Evolutionary conservation across 2,888 invertebrate genomes (phyloP).

Genomic region (Andrena camellia): DNA sequence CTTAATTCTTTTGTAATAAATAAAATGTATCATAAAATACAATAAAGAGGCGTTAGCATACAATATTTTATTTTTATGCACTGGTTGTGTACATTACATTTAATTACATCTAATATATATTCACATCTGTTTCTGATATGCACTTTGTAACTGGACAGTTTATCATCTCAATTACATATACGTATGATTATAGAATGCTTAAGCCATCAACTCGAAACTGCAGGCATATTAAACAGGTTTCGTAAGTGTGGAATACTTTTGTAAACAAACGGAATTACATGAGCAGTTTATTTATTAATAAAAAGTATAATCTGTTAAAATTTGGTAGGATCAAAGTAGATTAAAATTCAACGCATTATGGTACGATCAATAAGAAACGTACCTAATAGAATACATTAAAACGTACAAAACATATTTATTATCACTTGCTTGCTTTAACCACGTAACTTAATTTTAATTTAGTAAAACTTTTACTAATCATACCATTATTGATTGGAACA

Average conservation of each 20-base stretch:
- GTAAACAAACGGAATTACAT: conserved; percentile 2
- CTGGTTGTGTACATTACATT: conserved; percentile 19
- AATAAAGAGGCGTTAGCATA: conserved; percentile 16
- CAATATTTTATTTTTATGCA: conserved; percentile 25
- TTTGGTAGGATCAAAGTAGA: conserved; percentile 7
- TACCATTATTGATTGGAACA: conserved; percentile 25
- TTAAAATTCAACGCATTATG: conserved; percentile 16
- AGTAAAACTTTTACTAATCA: conserved; percentile 26
- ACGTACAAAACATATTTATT: conserved; percentile 49
- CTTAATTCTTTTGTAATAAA: conserved; percentile 17
- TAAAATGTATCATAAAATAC: conserved; percentile 31
- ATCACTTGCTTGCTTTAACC: conserved; percentile 33
- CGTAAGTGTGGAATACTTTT: not conserved
- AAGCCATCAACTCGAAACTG: conserved; percentile 8
- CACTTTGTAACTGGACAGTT: conserved; percentile 13
- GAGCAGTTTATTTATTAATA: conserved; percentile 15
- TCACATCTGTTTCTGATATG: conserved; percentile 33
- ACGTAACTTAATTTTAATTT: conserved; percentile 27
- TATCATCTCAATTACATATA: conserved; percentile 15
- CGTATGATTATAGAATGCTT: conserved; percentile 2
- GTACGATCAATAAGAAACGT: conserved; percentile 40
- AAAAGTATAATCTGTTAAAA: conserved; percentile 10
- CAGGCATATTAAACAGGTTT: conserved; percentile 22
- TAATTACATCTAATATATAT: conserved; percentile 17
- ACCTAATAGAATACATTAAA: conserved; percentile 37